phyloP scores from a whole-genome alignment of 2,888 invertebrate genomes.

The Clivina fossor region DNA sequence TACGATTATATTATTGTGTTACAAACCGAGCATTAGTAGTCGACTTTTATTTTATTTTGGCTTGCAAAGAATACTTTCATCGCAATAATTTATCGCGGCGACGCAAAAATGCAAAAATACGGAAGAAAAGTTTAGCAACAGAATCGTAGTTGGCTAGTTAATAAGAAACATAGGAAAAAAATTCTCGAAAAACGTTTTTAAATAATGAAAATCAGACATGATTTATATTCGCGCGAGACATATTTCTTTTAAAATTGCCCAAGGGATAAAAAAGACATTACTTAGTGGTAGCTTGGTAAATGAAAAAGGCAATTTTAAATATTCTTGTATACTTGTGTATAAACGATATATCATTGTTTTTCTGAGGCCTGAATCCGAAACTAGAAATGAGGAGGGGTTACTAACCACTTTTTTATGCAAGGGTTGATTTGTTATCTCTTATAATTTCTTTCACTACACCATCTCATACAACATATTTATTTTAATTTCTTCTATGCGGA shows the following conservation, averaged over 20 bases:
- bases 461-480: not conserved
- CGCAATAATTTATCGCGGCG: too few species aligned
- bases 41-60: too few species aligned
- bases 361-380: not conserved
- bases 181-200: slow-evolving; percentile 18
- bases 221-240: slow-evolving; percentile 31
- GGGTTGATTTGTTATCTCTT: slow-evolving; percentile 1
- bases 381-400: not conserved
- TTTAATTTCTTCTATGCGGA: not conserved
- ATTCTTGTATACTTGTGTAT: not conserved
- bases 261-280: slow-evolving; percentile 52
- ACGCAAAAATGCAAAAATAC: too few species aligned
- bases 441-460: not conserved
- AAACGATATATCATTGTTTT: slow-evolving; percentile 25
- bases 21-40: too few species aligned
- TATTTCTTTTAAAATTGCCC: slow-evolving; percentile 44
- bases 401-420: not conserved
- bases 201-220: slow-evolving; percentile 27
- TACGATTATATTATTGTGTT: too few species aligned
- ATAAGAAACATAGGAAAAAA: slow-evolving; percentile 13
- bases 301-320: slow-evolving; percentile 31
- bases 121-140: slow-evolving; percentile 1
- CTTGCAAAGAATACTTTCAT: too few species aligned
- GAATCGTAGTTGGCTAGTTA: not conserved
- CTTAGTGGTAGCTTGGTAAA: slow-evolving; percentile 29